Evolutionary conservation across 1,140 invertebrate genomes (phyloP).

Genomic region (Zaprionus tsacasi): DNA sequence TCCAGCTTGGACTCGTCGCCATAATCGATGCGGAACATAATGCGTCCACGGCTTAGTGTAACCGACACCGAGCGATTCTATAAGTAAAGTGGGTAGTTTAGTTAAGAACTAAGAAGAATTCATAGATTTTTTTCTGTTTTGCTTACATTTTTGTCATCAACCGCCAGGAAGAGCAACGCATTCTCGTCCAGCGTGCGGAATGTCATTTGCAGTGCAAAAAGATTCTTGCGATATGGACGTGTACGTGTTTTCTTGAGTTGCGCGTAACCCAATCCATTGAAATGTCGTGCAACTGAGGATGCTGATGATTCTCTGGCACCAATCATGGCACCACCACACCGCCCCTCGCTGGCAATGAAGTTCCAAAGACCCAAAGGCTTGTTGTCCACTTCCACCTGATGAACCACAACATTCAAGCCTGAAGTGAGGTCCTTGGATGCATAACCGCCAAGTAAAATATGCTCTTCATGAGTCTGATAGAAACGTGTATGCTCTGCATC

Average conservation of each 20-base stretch:
- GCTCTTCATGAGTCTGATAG: constrained; percentile 83
- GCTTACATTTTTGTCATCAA: constrained; percentile 88
- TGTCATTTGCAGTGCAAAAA: constrained; percentile 91
- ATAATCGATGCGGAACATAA: constrained; percentile 91
- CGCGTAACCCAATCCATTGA: constrained; percentile 92
- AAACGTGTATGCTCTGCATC: constrained; percentile 77
- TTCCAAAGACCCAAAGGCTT: constrained; percentile 94
- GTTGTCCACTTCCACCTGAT: constrained; percentile 91
- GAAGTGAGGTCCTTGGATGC: constrained; percentile 83
- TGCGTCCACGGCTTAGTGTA: constrained; percentile 89
- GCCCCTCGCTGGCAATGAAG: constrained; percentile 87
- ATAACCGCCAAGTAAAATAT: constrained; percentile 86
- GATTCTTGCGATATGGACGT: constrained; percentile 88
- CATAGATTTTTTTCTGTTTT: background rate
- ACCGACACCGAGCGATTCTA: constrained; percentile 92
- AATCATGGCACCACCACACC: constrained; percentile 86
- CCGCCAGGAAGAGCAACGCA: constrained; percentile 93
- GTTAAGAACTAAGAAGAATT: background rate
- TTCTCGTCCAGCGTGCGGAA: constrained; percentile 95
- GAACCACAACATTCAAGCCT: constrained; percentile 90
- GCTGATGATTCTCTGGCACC: constrained; percentile 73
- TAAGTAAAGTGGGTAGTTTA: background rate
- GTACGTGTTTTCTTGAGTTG: constrained; percentile 87
- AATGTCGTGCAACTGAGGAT: constrained; percentile 84
- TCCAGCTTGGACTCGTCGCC: constrained; percentile 87